Base-by-base conservation (phyloP, 1,140 invertebrate species). In the Cataglyphis hispanica region DNA sequence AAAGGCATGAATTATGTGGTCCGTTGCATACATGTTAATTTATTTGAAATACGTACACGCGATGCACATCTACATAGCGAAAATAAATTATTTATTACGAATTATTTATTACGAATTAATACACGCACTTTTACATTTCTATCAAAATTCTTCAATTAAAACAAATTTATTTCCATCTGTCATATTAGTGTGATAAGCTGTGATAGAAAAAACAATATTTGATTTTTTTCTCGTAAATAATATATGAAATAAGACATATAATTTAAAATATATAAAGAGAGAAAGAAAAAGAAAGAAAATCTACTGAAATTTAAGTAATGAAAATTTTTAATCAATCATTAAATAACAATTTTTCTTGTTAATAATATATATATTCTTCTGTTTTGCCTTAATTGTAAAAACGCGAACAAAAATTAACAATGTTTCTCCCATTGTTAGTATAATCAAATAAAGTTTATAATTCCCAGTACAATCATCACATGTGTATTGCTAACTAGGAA, bases 341-440 rank as follows among this genome's bases (percentile, higher is more conserved):
- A 76, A 76, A 37, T 40, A 46, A 60, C 4, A 60, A 5, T 27
- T 61, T 40, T 25, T 60, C 22, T 75, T 11, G n/a, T 61, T 27
- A 34, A 74, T 34, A 34, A 50, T 1, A 50, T 1, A 50, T 1
- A 34, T 27, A 31, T 2, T 31, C 6, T 43, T n/a, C 4, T 16
- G 1, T 58, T 6, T 31, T 34, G 11, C 31, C 60, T 60, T 19
- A 75, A 40, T 77, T 31, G 3, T 4, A 63, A 40, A 43, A 72
- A 34, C 43, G 25, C 31, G 25, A 43, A 46, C 16, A 77, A 40
- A 10, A 60, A 63, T 77, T 63, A 63, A 63, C 8, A 40, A 61
- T 31, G n/a, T 76, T 25, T 76, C 8, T 34, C 34, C n/a, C 16
- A n/a, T 77, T 63, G 63, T 64, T 64, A 77, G 37, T 60, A 60